Base-by-base conservation (phyloP, 2,113 vertebrate species). In the Urocolius indicus region DNA sequence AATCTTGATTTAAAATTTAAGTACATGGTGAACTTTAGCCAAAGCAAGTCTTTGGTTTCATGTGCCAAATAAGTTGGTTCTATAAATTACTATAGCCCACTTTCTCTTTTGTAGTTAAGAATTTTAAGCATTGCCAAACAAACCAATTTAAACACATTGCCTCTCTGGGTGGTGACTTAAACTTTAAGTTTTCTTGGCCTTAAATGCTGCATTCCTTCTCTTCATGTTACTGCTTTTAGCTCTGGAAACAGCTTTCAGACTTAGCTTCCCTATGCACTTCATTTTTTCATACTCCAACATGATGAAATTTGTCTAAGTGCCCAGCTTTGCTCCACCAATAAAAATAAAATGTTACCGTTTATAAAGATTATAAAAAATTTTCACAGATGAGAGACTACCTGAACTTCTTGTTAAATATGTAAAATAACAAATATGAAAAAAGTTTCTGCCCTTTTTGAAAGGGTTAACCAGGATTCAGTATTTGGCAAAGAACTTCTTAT, bases 161-260 rank as follows among this genome's bases (percentile, higher is more conserved):
- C 94, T 95, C 95, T 98, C 93, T 20, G 95, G 93, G 90, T 87
- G 91, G 77, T 79, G 89, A 95, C 94, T 97, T 98, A 93, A 96
- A 96, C 96, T 97, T 97, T 88, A 95, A 95, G 95, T 98, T 97
- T 95, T 95, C 79, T 94, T 97, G 95, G 97, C 95, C 97, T 97
- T 93, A 85, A 65, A 93, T 88, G 66, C 65, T 91, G 24, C 76
- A 88, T 95, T 96, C 51, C 63, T 95, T 97, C 95, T 95, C 93
- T 97, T 73, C 97, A 85, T 78, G 55, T 83, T 96, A 91, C 84
- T 94, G 94, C 77, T 98, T 97, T 96, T 85, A 97, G 48, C 59
- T 95, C 95, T 98, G 88, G 93, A 93, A 98, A 90, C 72, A 92
- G 87, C 92, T 95, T 92, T 84, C 82, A 91, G 96, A 88, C 83